Conservation (phyloP, 2,113 vertebrate genomes). For the Pachyramphus minor region DNA sequence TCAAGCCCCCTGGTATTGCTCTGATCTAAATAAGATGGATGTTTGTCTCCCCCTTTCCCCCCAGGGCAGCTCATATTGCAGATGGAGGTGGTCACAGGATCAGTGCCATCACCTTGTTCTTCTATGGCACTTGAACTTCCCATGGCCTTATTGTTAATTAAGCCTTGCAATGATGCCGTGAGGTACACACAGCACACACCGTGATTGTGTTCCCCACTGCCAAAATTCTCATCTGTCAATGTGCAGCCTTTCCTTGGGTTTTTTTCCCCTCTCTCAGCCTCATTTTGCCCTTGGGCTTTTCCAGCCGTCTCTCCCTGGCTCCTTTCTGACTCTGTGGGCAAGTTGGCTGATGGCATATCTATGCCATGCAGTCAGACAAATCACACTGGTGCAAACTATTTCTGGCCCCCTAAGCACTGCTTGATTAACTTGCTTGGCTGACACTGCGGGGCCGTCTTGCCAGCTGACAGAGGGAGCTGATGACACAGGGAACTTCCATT, state of each 20-base stretch:
- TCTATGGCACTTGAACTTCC: neutral
- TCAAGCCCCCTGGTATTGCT: neutral
- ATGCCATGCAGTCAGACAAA: neutral
- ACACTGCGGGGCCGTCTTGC: neutral
- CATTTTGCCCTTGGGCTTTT: neutral
- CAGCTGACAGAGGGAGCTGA: neutral
- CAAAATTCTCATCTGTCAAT: neutral
- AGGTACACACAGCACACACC: neutral
- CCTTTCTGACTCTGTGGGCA: neutral
- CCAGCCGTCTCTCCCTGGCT: neutral
- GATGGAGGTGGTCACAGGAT: neutral
- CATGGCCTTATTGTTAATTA: neutral
- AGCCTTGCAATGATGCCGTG: neutral
- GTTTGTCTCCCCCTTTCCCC: neutral
- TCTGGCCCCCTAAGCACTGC: neutral
- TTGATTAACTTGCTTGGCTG: neutral
- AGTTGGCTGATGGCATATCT: neutral
- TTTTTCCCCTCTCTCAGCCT: neutral
- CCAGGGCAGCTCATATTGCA: neutral
- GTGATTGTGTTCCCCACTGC: neutral
- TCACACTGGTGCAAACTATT: neutral
- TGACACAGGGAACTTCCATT: neutral
- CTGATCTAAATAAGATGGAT: neutral
- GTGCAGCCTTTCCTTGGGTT: neutral
- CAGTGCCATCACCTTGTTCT: neutral